A percentile compares a stretch with the other conserved stretches of the same genome.
phyloP scores from a whole-genome alignment of 1,140 invertebrate genomes.

The Lerema accius region DNA sequence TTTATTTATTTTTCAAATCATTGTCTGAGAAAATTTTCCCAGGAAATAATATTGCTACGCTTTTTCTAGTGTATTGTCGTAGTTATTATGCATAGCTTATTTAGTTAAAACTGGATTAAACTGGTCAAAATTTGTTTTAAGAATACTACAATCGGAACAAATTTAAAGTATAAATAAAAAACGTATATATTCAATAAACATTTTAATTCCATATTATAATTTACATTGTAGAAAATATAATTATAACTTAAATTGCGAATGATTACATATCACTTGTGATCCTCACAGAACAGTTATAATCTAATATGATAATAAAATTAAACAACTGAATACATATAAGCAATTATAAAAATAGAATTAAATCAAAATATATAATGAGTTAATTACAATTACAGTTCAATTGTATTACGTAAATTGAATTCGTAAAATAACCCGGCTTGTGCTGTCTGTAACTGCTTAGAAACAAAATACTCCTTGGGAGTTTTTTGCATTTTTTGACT shows the following conservation, averaged over 20 bases:
- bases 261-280: constrained; percentile 5
- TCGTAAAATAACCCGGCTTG: too few relatives aligned
- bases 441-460: too few relatives aligned
- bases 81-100: too few relatives aligned
- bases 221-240: constrained; percentile 54
- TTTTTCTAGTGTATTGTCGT: too few relatives aligned
- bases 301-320: too few relatives aligned
- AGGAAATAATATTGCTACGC: too few relatives aligned
- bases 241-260: constrained; percentile 45
- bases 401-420: constrained; percentile 3
- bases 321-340: background rate
- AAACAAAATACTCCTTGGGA: too few relatives aligned
- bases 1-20: constrained; percentile 12
- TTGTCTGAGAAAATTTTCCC: too few relatives aligned
- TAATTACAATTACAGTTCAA: background rate
- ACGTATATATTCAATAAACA: constrained; percentile 42
- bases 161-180: constrained; percentile 13
- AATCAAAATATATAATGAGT: constrained; percentile 1
- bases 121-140: background rate
- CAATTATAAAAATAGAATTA: background rate
- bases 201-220: constrained; percentile 48
- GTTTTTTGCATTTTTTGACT: too few relatives aligned
- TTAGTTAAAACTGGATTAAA: background rate
- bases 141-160: background rate
- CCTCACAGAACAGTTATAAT: constrained; percentile 22